phyloP scores from a whole-genome alignment of 2,113 vertebrate species.

The Gulo gulo region DNA sequence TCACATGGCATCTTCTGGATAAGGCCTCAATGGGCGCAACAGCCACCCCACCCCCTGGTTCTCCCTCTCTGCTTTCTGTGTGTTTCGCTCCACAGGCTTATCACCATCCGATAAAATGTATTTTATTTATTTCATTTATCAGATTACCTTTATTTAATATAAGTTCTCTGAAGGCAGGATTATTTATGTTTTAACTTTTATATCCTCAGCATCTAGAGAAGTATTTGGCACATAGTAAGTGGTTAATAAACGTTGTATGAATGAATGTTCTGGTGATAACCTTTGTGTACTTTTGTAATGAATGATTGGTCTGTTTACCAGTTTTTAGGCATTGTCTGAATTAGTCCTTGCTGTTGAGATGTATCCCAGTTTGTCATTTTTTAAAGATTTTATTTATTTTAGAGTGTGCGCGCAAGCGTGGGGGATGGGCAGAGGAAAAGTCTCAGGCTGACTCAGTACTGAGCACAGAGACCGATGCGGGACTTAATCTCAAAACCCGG shows the following conservation, averaged over 20 bases:
- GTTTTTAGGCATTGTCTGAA: not conserved
- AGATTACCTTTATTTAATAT: not conserved
- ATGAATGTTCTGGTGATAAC: not conserved
- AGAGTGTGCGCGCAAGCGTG: fast-evolving
- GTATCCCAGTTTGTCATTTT: not conserved
- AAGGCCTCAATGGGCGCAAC: not conserved
- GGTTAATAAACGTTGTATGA: not conserved
- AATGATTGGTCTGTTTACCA: not conserved
- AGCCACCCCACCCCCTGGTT: not conserved
- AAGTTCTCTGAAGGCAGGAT: not conserved
- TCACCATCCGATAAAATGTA: not conserved
- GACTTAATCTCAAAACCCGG: not conserved
- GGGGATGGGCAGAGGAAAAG: not conserved
- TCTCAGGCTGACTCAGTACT: not conserved
- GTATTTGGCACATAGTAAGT: not conserved
- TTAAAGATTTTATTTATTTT: not conserved
- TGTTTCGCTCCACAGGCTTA: not conserved
- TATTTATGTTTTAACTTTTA: not conserved
- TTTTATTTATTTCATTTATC: not conserved
- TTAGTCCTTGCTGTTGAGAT: not conserved
- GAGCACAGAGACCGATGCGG: not conserved
- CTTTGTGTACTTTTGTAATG: not conserved
- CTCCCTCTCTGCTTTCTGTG: not conserved
- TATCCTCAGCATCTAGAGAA: not conserved
- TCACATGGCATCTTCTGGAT: not conserved